These are phyloP conservation scores for Platycercus adscitus DNA, from an alignment of 2,113 vertebrate genomes.

Conservation along the genomic window DNA sequence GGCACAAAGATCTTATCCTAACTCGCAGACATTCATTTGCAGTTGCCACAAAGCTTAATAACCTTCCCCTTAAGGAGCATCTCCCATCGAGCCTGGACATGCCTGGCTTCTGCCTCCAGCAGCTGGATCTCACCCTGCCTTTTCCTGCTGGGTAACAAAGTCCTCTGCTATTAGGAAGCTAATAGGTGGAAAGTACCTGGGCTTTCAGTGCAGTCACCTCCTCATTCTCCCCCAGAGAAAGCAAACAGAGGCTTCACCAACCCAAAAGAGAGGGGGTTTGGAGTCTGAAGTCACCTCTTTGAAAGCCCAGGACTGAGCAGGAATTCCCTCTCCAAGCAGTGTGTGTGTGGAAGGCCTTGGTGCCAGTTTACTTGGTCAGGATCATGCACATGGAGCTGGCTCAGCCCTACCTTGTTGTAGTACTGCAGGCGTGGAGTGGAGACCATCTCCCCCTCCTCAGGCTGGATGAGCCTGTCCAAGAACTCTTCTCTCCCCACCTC, in stretches of 20 bases:
- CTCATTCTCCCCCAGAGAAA: neutral
- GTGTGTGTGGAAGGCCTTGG: accelerated
- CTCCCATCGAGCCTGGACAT: neutral
- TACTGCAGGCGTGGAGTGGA: constrained; percentile 85
- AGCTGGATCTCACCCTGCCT: neutral
- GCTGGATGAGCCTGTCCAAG: constrained; percentile 82
- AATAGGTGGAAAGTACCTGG: neutral
- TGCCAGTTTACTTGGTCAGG: neutral
- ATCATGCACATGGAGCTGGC: accelerated
- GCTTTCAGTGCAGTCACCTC: neutral
- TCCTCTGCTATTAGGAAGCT: neutral
- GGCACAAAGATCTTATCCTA: neutral
- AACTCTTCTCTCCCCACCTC: constrained; percentile 96
- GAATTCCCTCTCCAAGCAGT: neutral
- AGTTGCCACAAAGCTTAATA: neutral
- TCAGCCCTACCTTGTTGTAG: constrained; percentile 86
- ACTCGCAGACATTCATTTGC: neutral
- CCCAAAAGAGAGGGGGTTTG: neutral
- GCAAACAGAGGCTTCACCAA: neutral
- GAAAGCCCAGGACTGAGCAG: accelerated
- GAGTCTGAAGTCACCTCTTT: neutral
- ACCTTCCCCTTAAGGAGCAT: neutral
- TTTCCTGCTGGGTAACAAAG: neutral
- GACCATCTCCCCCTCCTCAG: constrained; percentile 81
- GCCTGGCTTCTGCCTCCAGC: neutral